Evolutionary conservation across 2,888 invertebrate genomes (phyloP).

Genomic region (Perizoma affinitatum): DNA sequence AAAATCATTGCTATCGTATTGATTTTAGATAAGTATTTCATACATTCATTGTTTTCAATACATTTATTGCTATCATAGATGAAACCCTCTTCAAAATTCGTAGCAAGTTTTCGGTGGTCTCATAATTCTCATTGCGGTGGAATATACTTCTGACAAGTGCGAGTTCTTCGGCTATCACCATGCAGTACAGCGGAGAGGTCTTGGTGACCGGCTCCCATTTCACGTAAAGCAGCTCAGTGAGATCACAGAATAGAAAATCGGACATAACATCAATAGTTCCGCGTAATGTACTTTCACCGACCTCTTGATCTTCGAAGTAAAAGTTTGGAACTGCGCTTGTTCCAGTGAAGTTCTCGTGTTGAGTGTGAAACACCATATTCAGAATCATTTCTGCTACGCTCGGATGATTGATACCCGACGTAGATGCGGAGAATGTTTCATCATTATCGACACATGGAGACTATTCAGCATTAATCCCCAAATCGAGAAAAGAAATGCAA

Average conservation of each 20-base stretch:
- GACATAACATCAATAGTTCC: slow-evolving; percentile 46
- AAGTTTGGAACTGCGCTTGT: slow-evolving; percentile 49
- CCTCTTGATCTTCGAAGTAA: slow-evolving; percentile 56
- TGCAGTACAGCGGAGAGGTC: slow-evolving; percentile 35
- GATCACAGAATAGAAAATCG: slow-evolving; percentile 48
- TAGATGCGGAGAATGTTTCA: slow-evolving; percentile 34
- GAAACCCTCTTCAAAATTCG: too few relatives aligned
- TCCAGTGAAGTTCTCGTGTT: slow-evolving; percentile 38
- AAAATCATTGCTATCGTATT: too few relatives aligned
- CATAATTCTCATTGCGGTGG: too few relatives aligned
- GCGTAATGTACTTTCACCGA: slow-evolving; percentile 36
- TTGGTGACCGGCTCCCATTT: slow-evolving; percentile 44
- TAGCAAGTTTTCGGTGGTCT: slow-evolving; percentile 23
- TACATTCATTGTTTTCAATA: too few relatives aligned
- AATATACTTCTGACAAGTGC: slow-evolving; percentile 42
- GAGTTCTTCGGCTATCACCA: slow-evolving; percentile 44
- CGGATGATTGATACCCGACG: slow-evolving; percentile 13
- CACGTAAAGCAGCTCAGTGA: slow-evolving; percentile 45
- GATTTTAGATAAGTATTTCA: too few relatives aligned
- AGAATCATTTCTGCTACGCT: slow-evolving; percentile 22
- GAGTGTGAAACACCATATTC: slow-evolving; percentile 41
- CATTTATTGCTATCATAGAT: too few relatives aligned
- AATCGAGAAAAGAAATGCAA: slow-evolving; percentile 55
- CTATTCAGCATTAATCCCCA: too few relatives aligned
- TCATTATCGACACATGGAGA: too few relatives aligned